These are phyloP conservation scores for Nothobranchius kuhntae DNA, from an alignment of 2,113 vertebrate genomes.

Conservation along the genomic window DNA sequence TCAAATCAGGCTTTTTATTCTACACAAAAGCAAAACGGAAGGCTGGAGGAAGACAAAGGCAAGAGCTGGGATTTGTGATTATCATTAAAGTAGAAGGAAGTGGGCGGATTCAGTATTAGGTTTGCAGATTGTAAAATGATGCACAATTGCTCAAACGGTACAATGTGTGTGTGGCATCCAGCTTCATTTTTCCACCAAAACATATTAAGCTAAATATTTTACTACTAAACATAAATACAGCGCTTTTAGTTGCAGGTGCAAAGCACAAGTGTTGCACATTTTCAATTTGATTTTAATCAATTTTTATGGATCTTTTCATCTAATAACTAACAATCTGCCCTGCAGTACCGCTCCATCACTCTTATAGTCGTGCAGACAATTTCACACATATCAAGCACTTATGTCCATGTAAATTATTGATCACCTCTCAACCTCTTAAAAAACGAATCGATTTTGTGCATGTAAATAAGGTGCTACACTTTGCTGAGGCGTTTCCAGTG, in stretches of 20 bases:
- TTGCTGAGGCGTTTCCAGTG: slow-evolving; percentile 37
- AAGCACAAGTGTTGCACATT: slow-evolving; percentile 15
- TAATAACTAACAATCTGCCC: slow-evolving; percentile 35
- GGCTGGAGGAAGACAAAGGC: slow-evolving; percentile 15
- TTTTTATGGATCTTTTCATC: slow-evolving; percentile 36
- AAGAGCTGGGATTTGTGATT: slow-evolving; percentile 34
- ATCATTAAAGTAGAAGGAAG: slow-evolving; percentile 41
- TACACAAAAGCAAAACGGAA: slow-evolving; percentile 15
- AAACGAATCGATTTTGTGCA: slow-evolving; percentile 32
- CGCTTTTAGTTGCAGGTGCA: slow-evolving; percentile 26
- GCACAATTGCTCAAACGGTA: too few species aligned
- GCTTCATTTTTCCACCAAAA: slow-evolving; percentile 26
- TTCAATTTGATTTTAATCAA: slow-evolving; percentile 46
- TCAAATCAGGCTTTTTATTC: slow-evolving; percentile 15
- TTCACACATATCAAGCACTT: slow-evolving; percentile 55
- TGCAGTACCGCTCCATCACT: slow-evolving; percentile 45
- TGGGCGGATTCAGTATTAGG: slow-evolving; percentile 31
- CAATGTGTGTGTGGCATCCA: slow-evolving; percentile 6
- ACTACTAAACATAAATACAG: slow-evolving; percentile 21
- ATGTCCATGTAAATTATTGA: slow-evolving; percentile 68
- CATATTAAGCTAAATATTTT: slow-evolving; percentile 16
- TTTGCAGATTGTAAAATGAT: slow-evolving; percentile 2
- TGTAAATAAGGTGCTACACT: slow-evolving; percentile 62
- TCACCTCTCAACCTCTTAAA: slow-evolving; percentile 40
- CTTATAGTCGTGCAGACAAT: slow-evolving; percentile 33